A percentile compares a stretch with the other conserved stretches of the same genome.
These are phyloP conservation scores for Spisula solida DNA, from an alignment of 2,888 invertebrate species.

Conservation along the genomic window DNA sequence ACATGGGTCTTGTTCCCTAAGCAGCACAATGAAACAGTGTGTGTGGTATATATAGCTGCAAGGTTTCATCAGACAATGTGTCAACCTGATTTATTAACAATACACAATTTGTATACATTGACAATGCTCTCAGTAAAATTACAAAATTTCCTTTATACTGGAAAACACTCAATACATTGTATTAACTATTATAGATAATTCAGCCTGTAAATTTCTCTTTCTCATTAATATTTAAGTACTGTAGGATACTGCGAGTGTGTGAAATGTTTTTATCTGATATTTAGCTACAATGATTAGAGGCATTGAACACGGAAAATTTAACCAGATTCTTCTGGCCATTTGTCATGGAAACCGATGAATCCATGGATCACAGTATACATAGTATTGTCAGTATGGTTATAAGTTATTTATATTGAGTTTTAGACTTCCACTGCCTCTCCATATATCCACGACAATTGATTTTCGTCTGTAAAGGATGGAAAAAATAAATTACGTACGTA, in stretches of 20 bases:
- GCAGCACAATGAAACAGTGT: background rate
- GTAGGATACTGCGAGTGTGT: background rate
- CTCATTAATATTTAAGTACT: constrained; percentile 12
- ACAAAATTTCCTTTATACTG: background rate
- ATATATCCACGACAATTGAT: constrained; percentile 41
- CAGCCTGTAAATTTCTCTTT: background rate
- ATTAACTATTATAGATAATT: constrained; percentile 21
- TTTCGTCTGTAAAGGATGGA: constrained; percentile 36
- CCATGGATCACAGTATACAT: constrained; percentile 9
- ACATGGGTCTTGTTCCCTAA: background rate
- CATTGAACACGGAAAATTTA: constrained; percentile 23
- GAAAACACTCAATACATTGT: constrained; percentile 6
- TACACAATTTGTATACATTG: background rate
- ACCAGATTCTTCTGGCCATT: constrained; percentile 30
- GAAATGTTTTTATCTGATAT: constrained; percentile 6
- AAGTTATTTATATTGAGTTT: constrained; percentile 47
- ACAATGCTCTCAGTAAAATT: background rate
- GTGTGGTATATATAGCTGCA: background rate
- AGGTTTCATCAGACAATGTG: background rate
- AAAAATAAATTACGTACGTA: constrained; percentile 9
- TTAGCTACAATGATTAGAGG: background rate
- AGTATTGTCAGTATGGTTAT: background rate
- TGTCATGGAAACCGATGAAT: constrained; percentile 30
- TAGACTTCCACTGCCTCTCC: constrained; percentile 18
- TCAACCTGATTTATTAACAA: background rate